Conservation (phyloP, 2,888 invertebrate genomes). For the Cryptocephalus primarius region DNA sequence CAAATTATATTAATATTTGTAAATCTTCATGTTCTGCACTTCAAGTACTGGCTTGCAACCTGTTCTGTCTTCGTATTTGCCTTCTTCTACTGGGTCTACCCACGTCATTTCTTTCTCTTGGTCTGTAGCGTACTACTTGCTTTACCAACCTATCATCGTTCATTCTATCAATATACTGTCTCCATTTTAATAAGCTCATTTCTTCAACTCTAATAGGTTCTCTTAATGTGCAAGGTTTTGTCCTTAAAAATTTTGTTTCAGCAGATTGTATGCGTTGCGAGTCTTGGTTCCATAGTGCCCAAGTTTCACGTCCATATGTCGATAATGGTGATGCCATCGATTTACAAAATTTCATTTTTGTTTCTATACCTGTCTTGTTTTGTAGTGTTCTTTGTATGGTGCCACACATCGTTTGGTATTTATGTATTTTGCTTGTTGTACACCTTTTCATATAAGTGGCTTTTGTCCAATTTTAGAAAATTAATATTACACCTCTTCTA, state of each 20-base stretch:
- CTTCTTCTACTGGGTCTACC: too few relatives aligned
- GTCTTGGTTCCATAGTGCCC: neutral
- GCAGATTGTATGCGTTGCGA: neutral
- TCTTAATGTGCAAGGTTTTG: neutral
- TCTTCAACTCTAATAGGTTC: neutral
- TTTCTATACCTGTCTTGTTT: neutral
- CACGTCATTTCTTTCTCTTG: too few relatives aligned
- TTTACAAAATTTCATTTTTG: neutral
- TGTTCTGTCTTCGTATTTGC: too few relatives aligned
- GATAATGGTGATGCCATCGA: neutral
- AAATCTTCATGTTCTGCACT: too few relatives aligned
- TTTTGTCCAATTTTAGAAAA: neutral
- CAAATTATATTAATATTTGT: too few relatives aligned
- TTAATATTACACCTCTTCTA: neutral
- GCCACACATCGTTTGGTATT: neutral
- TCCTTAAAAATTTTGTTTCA: neutral
- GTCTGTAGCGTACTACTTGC: too few relatives aligned
- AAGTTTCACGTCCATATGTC: neutral
- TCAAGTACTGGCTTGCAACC: too few relatives aligned
- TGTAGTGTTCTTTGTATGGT: neutral
- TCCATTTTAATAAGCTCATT: neutral
- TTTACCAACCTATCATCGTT: too few relatives aligned
- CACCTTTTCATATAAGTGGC: neutral
- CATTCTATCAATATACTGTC: too few relatives aligned
- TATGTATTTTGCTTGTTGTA: neutral